Evolutionary conservation across 2,888 invertebrate species (phyloP), one percentile per base, ranked within the genome.

Genomic region (Acronicta leporina): DNA sequence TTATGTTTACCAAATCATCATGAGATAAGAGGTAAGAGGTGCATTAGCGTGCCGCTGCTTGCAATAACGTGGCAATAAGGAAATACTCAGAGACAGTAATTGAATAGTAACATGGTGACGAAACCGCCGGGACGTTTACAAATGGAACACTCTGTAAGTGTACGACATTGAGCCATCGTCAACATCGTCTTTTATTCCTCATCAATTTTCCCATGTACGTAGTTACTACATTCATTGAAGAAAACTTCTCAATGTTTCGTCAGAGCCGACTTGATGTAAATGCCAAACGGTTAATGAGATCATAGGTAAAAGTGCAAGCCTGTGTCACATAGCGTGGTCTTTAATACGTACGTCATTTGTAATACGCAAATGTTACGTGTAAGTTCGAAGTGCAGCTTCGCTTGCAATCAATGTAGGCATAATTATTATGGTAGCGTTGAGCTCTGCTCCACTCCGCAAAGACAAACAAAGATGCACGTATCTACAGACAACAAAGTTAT

Each of bases 11-110:
- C 27, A 42, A 58, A 52, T 45, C 44, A 40, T 38, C 10, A 9
- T 16, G 15, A 40, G 20, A 38, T 48, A 43, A 35, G 16, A 35
- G 20, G n/a, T 8, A 46, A n/a, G 11, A 13, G n/a, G 30, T 25
- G 38, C 33, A 33, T 40, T 48, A 35, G n/a, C 33, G 49, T 16
- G 46, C 43, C 9, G 43, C 27, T 35, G 46, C 33, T 40, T 35
- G 38, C 47, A 11, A 43, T 50, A 51, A 41, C 40, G 27, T 42
- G 10, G 55, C 43, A 63, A 47, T 47, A 47, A 41, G 64, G 46
- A 64, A 70, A 51, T 35, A 44, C 47, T 44, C 14, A 35, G 35
- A 48, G 35, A 48, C 50, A 44, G 56, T 70, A 50, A 70, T 70
- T 64, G 56, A 64, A 51, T n/a, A 41, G 43, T 35, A 44, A 25